phyloP scores from a whole-genome alignment of 2,888 invertebrate genomes.

The Cantharis rufa region DNA sequence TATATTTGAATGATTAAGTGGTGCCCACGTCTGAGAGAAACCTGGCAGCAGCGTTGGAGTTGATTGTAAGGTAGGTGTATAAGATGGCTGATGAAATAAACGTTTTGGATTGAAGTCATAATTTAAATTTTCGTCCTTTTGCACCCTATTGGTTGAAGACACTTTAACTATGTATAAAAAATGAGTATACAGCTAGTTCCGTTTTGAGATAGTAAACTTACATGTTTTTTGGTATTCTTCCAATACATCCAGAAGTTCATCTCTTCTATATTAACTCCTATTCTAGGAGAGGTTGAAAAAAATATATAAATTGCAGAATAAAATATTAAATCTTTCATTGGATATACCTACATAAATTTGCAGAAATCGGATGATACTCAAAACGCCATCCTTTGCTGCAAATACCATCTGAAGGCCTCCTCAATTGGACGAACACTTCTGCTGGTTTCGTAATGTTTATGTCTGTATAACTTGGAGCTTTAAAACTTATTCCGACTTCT shows the following conservation, averaged over 20 bases:
- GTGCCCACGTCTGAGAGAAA: too few species aligned
- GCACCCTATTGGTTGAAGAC: too few species aligned
- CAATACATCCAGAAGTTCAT: not conserved
- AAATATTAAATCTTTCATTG: not conserved
- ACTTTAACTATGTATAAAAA: too few species aligned
- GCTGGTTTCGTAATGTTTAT: not conserved
- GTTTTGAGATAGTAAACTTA: not conserved
- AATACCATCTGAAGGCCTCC: not conserved
- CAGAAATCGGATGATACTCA: not conserved
- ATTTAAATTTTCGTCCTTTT: too few species aligned
- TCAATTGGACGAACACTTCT: not conserved
- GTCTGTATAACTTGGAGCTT: not conserved
- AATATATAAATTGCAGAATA: not conserved
- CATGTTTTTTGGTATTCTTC: not conserved
- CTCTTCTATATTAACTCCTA: not conserved
- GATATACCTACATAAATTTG: not conserved
- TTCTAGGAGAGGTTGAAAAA: not conserved
- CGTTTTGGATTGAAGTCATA: too few species aligned
- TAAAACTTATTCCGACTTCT: not conserved
- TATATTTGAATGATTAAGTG: too few species aligned
- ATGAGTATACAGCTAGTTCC: too few species aligned
- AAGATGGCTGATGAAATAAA: too few species aligned
- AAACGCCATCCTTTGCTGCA: not conserved
- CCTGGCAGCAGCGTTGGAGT: not conserved
- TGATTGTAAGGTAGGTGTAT: too few species aligned